Percentiles rank a stretch among this genome's conserved stretches.
Conservation (phyloP, 2,888 invertebrate genomes). For the Dolichopus griseipennis region DNA sequence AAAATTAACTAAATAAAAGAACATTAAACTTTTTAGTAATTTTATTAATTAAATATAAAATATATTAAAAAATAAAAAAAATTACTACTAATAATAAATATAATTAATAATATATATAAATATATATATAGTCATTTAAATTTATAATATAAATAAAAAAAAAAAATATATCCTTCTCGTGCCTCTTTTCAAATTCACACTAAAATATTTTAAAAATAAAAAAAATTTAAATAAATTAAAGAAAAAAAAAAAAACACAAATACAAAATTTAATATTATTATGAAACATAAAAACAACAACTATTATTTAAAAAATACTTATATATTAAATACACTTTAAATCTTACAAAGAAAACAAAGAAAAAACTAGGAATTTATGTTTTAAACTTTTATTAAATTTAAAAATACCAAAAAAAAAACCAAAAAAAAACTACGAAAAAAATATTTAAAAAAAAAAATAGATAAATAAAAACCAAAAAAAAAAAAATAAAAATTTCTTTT, state of each 20-base stretch:
- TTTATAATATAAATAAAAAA: neutral
- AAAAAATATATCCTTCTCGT: neutral
- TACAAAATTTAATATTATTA: no score
- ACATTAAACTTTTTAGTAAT: neutral
- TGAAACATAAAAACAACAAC: no score
- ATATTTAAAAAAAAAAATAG: neutral
- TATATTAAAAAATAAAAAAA: no score
- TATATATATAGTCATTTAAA: neutral
- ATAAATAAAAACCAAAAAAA: neutral
- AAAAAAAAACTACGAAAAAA: neutral
- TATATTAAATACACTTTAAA: no score
- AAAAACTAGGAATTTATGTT: neutral
- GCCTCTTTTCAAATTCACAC: constrained; percentile 2
- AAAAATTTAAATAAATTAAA: no score
- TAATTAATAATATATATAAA: no score
- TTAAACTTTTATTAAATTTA: neutral
- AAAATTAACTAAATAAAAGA: neutral
- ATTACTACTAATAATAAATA: no score
- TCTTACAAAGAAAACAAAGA: no score
- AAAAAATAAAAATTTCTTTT: neutral
- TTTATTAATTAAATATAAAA: neutral
- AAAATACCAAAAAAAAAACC: neutral
- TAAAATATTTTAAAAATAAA: no score
- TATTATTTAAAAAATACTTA: no score
- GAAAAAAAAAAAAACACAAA: no score